Conservation (phyloP, 2,113 vertebrate genomes). For the Tichodroma muraria region DNA sequence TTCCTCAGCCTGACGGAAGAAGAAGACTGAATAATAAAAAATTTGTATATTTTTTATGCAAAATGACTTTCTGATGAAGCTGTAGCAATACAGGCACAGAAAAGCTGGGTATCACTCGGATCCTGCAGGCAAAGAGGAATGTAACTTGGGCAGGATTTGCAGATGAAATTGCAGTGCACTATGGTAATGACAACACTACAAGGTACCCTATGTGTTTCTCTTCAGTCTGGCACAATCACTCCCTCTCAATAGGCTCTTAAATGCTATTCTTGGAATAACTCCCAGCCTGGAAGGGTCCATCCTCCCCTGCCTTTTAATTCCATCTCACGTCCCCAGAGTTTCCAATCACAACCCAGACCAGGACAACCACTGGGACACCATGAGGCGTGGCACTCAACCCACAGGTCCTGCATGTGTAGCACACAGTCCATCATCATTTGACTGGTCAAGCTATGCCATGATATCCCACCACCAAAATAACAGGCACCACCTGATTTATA, state of each 20-base stretch:
- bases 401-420: background rate
- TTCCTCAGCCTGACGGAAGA: background rate
- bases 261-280: background rate
- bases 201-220: background rate
- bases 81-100: background rate
- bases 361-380: no score
- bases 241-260: background rate
- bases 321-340: background rate
- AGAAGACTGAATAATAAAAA: background rate
- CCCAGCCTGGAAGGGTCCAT: background rate
- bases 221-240: background rate
- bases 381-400: background rate
- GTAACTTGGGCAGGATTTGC: background rate
- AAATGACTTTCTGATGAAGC: background rate
- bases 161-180: background rate
- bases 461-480: background rate
- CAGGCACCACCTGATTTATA: background rate
- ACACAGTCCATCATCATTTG: background rate
- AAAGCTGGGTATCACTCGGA: background rate
- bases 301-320: background rate
- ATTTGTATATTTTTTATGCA: background rate
- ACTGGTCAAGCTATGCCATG: background rate
- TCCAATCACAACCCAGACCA: background rate
- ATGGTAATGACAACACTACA: background rate
- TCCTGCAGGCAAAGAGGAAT: background rate